Conservation (phyloP, 2,888 invertebrate genomes). For the Diplolepis rosae region DNA sequence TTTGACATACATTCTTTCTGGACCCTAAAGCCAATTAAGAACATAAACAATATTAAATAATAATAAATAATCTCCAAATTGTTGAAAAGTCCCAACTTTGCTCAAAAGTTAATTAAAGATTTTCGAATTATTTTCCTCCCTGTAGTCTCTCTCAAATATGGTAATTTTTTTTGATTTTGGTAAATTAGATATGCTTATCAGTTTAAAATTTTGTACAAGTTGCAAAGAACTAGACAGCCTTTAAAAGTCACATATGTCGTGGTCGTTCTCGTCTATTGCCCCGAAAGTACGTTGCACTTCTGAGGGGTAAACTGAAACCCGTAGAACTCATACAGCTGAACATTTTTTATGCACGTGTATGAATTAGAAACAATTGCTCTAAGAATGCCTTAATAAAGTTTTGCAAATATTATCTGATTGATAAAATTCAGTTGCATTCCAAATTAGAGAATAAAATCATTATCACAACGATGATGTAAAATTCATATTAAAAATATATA, state of each 20-base stretch:
- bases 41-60: too few relatives aligned
- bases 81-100: too few relatives aligned
- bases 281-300: slow-evolving; percentile 61
- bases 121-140: too few relatives aligned
- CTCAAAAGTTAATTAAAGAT: too few relatives aligned
- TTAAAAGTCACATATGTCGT: slow-evolving; percentile 55
- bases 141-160: too few relatives aligned
- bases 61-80: too few relatives aligned
- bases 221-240: slow-evolving; percentile 1
- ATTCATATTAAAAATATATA: too few relatives aligned
- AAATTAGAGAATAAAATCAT: neutral
- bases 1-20: too few relatives aligned
- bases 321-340: slow-evolving; percentile 11
- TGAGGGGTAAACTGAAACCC: slow-evolving; percentile 32
- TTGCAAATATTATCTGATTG: neutral
- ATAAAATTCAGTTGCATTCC: neutral
- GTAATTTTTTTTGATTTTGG: neutral
- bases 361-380: neutral
- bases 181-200: neutral
- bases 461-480: too few relatives aligned
- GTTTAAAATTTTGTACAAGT: neutral
- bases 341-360: neutral
- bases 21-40: too few relatives aligned
- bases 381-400: too few relatives aligned
- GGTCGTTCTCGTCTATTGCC: slow-evolving; percentile 64